A percentile compares a stretch with the other conserved stretches of the same genome.
Conservation (phyloP, 2,888 invertebrate genomes). For the Epistrophe grossulariae region DNA sequence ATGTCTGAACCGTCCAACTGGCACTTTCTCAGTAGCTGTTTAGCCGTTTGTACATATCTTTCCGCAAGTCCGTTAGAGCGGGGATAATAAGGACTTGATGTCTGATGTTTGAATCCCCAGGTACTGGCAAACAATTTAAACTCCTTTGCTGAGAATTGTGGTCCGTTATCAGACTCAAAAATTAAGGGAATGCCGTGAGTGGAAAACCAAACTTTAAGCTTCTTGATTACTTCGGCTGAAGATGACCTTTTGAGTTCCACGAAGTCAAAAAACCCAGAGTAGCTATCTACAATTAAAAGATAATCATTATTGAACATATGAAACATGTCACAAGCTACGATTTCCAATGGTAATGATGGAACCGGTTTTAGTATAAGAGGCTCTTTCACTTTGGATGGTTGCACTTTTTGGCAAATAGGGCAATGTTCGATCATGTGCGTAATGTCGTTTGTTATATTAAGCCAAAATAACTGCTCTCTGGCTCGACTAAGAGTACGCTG, state of each 20-base stretch:
- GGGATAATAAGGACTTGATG: slow-evolving; percentile 18
- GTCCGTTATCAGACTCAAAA: slow-evolving; percentile 10
- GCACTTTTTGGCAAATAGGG: slow-evolving; percentile 6
- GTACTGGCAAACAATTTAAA: background rate
- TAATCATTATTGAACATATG: slow-evolving; percentile 5
- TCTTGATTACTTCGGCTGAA: slow-evolving; percentile 3
- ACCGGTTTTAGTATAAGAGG: slow-evolving; percentile 11
- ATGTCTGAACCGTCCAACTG: slow-evolving; percentile 12
- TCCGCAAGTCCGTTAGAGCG: slow-evolving; percentile 11
- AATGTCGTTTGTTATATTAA: slow-evolving; percentile 21
- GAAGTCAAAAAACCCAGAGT: slow-evolving; percentile 7
- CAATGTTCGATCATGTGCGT: slow-evolving; percentile 15
- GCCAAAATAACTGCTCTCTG: slow-evolving; percentile 63
- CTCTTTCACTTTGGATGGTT: background rate
- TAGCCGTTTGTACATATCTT: no score
- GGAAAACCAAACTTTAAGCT: slow-evolving; percentile 6
- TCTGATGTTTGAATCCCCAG: slow-evolving; percentile 16
- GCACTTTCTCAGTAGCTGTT: slow-evolving; percentile 7
- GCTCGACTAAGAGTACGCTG: slow-evolving; percentile 57
- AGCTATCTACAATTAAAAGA: slow-evolving; percentile 20
- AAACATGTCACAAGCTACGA: slow-evolving; percentile 28
- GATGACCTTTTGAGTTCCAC: slow-evolving; percentile 6
- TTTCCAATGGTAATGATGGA: slow-evolving; percentile 40
- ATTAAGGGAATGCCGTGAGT: background rate
- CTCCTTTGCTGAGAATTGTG: slow-evolving; percentile 12